Percentiles rank a stretch among this genome's conserved stretches.
Conservation (phyloP, 2,888 invertebrate genomes). For the Plagodis pulveraria region DNA sequence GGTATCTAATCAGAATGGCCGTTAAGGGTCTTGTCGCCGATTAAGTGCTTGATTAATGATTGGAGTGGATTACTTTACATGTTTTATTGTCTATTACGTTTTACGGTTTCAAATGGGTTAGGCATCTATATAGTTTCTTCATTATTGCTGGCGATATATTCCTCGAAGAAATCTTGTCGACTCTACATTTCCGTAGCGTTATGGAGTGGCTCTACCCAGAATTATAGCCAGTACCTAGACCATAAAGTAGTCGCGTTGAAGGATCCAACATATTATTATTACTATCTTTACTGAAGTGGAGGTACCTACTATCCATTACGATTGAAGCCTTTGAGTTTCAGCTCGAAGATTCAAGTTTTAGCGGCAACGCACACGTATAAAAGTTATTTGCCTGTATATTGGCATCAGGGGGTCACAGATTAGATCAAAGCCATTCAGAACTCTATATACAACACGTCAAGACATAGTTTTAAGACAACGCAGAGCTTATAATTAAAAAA, state of each 20-base stretch:
- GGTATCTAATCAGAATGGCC: conserved; percentile 46
- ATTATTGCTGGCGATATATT: neutral
- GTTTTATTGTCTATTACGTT: conserved; percentile 13
- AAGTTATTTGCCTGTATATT: conserved; percentile 55
- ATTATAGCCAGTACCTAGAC: no score
- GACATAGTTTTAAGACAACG: conserved; percentile 30
- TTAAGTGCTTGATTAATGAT: conserved; percentile 28
- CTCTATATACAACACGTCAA: conserved; percentile 28
- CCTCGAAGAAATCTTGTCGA: neutral
- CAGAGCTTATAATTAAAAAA: conserved; percentile 29
- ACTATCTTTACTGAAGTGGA: no score
- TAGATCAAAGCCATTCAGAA: conserved; percentile 17
- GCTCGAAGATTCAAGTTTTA: conserved; percentile 42
- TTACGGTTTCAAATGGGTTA: conserved; percentile 13
- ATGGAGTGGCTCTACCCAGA: neutral
- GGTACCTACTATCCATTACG: no score
- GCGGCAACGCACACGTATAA: conserved; percentile 45
- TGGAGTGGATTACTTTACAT: conserved; percentile 26
- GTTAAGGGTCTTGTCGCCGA: conserved; percentile 33
- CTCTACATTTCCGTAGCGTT: neutral
- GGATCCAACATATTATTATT: no score
- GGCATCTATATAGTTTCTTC: neutral
- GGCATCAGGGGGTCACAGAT: conserved; percentile 58
- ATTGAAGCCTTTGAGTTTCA: conserved; percentile 22
- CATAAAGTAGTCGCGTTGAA: no score